Base-by-base conservation (phyloP, 2,113 vertebrate species). In the Microcebus lehilahytsara region DNA sequence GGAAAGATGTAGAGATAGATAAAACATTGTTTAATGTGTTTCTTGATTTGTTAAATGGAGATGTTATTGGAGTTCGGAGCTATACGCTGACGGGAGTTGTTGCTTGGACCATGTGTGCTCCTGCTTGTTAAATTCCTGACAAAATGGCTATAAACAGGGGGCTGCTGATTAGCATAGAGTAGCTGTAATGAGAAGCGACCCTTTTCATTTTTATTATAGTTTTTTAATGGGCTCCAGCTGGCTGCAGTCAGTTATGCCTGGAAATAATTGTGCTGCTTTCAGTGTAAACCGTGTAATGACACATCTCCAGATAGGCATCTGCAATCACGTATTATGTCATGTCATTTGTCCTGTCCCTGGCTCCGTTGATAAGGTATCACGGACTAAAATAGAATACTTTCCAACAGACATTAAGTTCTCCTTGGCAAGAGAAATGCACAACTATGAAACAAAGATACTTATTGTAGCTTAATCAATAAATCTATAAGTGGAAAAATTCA, bases 151-250 rank as follows among this genome's bases (percentile, higher is more conserved):
- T 93, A 84, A 96, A 97, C 67, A 88, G 92, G 30, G 84, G 93
- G 42, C 53, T 58, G 51, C 49, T 92, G 88, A 92, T 97, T 96
- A 96, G 93, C 95, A 84, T 90, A 83, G 56, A 91, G 42, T 37
- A 67, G 58, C 85, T 93, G 27, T 89, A 89, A 92, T 96, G 75
- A 34, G 93, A 98, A 96, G 85, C 64, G 71, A 93, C 95, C 53
- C 88, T 96, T 97, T 97, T 96, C 74, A 34, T 97, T 97, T 97
- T 67, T 62, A 16, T 96, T 79, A 27, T 95, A 89, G 93, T 97
- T 96, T 96, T 95, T 93, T 97, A 97, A 96, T 97, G 91, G 85
- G 95, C 91, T 97, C 83, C 93, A 86, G 96, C 94, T 96, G 87
- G 80, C 71, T 97, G 40, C 0, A 46, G 85, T 98, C 92, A 62